These are phyloP conservation scores for Palloptera scutellata DNA, from an alignment of 2,888 invertebrate species.

Conservation along the genomic window DNA sequence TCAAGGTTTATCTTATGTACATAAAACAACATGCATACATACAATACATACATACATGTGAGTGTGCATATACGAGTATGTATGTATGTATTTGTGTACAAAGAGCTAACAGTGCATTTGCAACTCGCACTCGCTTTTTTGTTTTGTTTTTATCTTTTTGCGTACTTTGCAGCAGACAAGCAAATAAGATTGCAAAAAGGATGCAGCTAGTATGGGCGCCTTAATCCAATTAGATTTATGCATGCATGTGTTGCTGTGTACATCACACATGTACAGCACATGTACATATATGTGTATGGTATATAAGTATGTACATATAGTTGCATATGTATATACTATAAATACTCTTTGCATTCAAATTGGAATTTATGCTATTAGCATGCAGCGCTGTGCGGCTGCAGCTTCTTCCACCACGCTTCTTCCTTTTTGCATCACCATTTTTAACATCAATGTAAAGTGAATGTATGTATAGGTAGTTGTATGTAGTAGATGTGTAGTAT, in stretches of 20 bases:
- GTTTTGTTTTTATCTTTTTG: not conserved
- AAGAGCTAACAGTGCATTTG: not conserved
- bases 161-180: not conserved
- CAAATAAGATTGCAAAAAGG: not conserved
- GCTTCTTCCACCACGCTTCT: too few relatives aligned
- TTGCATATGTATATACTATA: not conserved
- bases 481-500: too few relatives aligned
- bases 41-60: not conserved
- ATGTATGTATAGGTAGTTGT: too few relatives aligned
- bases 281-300: too few relatives aligned
- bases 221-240: conserved; percentile 43
- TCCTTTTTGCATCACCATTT: too few relatives aligned
- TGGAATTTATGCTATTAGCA: too few relatives aligned
- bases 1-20: not conserved
- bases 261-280: too few relatives aligned
- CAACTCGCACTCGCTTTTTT: not conserved
- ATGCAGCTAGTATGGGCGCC: conserved; percentile 28
- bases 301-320: conserved; percentile 9
- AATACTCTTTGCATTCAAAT: not conserved
- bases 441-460: too few relatives aligned
- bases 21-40: not conserved
- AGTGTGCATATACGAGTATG: not conserved
- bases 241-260: conserved; percentile 21
- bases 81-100: not conserved
- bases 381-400: too few relatives aligned